Conservation (phyloP, 2,113 vertebrate species). For the Boleophthalmus pectinirostris region DNA sequence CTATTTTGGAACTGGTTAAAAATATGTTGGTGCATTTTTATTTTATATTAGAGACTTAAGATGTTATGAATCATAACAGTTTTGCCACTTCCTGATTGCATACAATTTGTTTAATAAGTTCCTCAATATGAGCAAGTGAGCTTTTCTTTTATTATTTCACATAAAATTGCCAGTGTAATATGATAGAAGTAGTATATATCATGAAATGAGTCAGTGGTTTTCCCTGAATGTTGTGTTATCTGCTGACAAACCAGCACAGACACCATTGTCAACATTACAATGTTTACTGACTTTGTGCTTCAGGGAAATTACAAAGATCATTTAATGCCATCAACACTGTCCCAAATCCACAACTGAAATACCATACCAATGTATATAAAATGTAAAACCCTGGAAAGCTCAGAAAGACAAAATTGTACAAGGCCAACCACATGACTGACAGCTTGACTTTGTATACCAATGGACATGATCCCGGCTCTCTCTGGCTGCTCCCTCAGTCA, state of each 20-base stretch:
- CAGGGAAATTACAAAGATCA: slow-evolving; percentile 26
- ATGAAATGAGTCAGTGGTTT: no score
- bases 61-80: no score
- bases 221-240: not conserved
- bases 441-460: slow-evolving; percentile 64
- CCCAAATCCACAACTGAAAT: slow-evolving; percentile 9
- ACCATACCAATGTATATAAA: slow-evolving; percentile 16
- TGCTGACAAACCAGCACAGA: slow-evolving; percentile 1
- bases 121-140: no score
- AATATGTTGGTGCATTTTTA: not conserved
- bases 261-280: slow-evolving; percentile 27
- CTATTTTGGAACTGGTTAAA: slow-evolving; percentile 1
- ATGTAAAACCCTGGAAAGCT: slow-evolving; percentile 20
- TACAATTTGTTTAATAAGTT: no score
- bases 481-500: slow-evolving; percentile 23
- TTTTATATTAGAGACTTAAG: no score
- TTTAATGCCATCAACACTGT: not conserved
- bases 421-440: slow-evolving; percentile 50
- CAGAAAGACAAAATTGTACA: not conserved
- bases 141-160: no score
- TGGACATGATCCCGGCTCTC: slow-evolving; percentile 52
- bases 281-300: slow-evolving; percentile 31
- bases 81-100: no score
- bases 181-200: no score
- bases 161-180: no score